These are phyloP conservation scores for Neoascia interrupta DNA, from an alignment of 2,888 invertebrate species.

Conservation along the genomic window DNA sequence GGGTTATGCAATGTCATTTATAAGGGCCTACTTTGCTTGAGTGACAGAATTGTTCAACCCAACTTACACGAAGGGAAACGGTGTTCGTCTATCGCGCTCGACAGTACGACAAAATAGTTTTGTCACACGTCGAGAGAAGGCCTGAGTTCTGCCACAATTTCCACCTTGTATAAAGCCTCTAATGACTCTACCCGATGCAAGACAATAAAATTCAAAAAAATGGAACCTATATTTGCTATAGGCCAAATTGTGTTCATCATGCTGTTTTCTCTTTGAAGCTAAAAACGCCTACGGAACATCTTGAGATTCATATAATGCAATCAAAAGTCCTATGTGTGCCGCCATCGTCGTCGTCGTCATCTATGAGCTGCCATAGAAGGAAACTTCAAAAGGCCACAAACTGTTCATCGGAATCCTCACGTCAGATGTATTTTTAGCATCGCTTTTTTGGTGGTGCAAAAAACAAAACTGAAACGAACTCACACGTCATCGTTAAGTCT, in stretches of 20 bases:
- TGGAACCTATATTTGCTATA: conserved; percentile 44
- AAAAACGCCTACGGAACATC: conserved; percentile 40
- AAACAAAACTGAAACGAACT: neutral
- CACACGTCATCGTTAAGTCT: conserved; percentile 24
- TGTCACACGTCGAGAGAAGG: too few species aligned
- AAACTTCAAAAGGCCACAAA: conserved; percentile 32
- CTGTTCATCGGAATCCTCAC: conserved; percentile 18
- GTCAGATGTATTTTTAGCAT: conserved; percentile 57
- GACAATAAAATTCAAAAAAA: conserved; percentile 30
- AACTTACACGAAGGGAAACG: too few species aligned
- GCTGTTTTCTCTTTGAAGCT: conserved; percentile 46
- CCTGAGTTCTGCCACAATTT: too few species aligned
- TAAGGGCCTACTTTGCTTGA: too few species aligned
- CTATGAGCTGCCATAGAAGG: neutral
- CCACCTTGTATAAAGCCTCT: too few species aligned
- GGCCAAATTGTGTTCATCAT: conserved; percentile 8
- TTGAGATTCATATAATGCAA: conserved; percentile 53
- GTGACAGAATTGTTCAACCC: too few species aligned
- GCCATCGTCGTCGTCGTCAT: neutral
- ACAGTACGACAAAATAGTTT: too few species aligned
- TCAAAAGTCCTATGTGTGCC: conserved; percentile 24
- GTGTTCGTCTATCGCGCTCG: too few species aligned
- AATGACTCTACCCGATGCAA: conserved; percentile 42
- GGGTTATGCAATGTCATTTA: too few species aligned
- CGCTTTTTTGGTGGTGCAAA: conserved; percentile 25